These are phyloP conservation scores for Leptoclinus maculatus DNA, from an alignment of 2,797 vertebrate genomes.

Conservation along the genomic window DNA sequence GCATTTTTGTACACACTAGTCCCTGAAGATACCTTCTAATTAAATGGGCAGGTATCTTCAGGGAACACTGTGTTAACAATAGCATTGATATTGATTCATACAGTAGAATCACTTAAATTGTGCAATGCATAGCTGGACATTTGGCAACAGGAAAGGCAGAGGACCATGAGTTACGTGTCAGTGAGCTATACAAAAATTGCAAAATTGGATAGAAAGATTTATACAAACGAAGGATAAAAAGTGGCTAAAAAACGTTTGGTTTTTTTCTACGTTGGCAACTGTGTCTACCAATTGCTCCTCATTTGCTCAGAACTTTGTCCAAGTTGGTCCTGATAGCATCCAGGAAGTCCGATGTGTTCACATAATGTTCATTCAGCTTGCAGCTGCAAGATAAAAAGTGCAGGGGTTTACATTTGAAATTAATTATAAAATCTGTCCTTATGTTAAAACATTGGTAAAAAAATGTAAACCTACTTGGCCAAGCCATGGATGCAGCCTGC, in stretches of 20 bases:
- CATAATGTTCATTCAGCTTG: conserved; percentile 93
- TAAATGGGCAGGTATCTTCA: background rate
- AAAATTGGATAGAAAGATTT: conserved; percentile 47
- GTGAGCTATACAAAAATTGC: conserved; percentile 23
- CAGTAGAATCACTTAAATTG: conserved; percentile 28
- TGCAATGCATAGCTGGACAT: conserved; percentile 35
- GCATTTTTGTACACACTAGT: conserved; percentile 4
- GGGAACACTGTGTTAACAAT: conserved; percentile 4
- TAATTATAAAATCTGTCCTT: background rate
- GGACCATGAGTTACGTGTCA: background rate
- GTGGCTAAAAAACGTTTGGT: background rate
- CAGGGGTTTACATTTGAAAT: conserved; percentile 61
- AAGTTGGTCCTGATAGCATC: conserved; percentile 94
- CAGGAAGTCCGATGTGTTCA: conserved; percentile 96
- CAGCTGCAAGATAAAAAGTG: conserved; percentile 82
- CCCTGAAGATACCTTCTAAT: background rate
- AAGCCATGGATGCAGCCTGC: conserved; percentile 96
- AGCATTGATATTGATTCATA: conserved; percentile 24
- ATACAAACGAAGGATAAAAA: conserved; percentile 36
- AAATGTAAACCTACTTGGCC: conserved; percentile 86
- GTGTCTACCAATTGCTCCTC: conserved; percentile 70
- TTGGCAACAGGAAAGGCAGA: conserved; percentile 17
- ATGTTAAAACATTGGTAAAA: conserved; percentile 33
- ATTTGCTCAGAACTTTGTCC: conserved; percentile 90
- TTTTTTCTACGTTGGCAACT: background rate